Conservation (phyloP, 2,888 invertebrate species). For the Tenthredo livida region DNA sequence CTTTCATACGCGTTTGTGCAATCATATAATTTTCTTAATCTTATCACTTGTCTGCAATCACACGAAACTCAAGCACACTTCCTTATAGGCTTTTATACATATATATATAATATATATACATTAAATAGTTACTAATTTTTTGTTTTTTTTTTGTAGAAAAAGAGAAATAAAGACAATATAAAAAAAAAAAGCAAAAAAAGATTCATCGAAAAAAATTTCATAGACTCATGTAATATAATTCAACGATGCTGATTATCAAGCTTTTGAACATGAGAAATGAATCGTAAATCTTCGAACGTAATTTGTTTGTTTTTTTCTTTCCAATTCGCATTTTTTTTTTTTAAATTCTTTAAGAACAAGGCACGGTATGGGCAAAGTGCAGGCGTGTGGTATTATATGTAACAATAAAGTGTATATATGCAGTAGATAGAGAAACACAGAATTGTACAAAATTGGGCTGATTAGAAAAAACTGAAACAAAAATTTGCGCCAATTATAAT, state of each 20-base stretch:
- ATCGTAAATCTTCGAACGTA: not conserved
- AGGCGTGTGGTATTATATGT: conserved; percentile 14
- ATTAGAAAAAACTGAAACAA: not conserved
- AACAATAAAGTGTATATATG: not conserved
- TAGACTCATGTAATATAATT: not conserved
- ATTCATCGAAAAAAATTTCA: not conserved
- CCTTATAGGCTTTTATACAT: conserved; percentile 14
- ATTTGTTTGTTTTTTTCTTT: not conserved
- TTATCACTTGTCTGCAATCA: conserved; percentile 51
- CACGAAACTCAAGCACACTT: conserved; percentile 48
- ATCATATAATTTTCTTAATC: conserved; percentile 54
- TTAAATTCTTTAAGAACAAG: conserved; percentile 23
- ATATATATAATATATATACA: not conserved
- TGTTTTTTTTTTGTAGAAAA: conserved; percentile 1
- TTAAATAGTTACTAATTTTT: not conserved
- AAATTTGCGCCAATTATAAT: conserved; percentile 11
- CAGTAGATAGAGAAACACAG: conserved; percentile 1
- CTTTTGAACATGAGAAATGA: not conserved
- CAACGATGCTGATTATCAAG: not conserved
- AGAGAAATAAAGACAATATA: not conserved
- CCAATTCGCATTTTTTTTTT: not conserved
- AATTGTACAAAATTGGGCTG: conserved; percentile 8
- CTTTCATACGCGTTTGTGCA: conserved; percentile 75
- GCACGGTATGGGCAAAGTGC: conserved; percentile 51
- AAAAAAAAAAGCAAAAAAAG: not conserved